Conservation (phyloP, 1,140 invertebrate species). For the Amyelois transitella region DNA sequence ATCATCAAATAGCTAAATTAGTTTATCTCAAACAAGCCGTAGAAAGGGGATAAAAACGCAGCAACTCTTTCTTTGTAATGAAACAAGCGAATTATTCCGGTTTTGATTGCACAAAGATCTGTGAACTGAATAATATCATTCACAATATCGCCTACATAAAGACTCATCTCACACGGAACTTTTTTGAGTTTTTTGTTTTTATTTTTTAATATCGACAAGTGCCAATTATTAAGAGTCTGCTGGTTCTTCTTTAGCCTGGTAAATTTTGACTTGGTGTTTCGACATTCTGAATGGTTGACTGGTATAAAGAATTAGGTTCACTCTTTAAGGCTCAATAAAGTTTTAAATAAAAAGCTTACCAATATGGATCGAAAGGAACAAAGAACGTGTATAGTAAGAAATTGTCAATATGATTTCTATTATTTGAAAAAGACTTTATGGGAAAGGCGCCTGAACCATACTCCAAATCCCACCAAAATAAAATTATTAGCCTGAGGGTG, state of each 20-base stretch:
- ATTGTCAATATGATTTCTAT: no score
- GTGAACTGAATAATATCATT: slow-evolving; percentile 24
- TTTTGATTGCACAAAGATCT: slow-evolving; percentile 41
- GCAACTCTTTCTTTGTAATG: slow-evolving; percentile 12
- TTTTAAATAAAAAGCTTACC: no score
- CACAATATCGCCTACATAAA: slow-evolving; percentile 47
- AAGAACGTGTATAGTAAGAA: no score
- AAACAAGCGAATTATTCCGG: slow-evolving; percentile 26
- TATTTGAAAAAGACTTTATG: slow-evolving; percentile 9
- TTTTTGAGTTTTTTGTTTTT: no score
- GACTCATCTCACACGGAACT: background rate
- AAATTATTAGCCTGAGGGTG: slow-evolving; percentile 52
- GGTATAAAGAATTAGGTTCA: no score
- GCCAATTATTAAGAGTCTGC: no score
- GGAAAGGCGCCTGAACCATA: slow-evolving; percentile 33
- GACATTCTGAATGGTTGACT: no score
- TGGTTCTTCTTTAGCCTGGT: no score
- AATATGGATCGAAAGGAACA: no score
- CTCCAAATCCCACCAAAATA: slow-evolving; percentile 44
- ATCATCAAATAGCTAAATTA: background rate
- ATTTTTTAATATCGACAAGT: no score
- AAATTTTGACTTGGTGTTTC: no score
- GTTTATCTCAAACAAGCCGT: background rate
- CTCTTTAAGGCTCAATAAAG: no score
- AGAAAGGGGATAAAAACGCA: slow-evolving; percentile 1